Evolutionary conservation across 2,113 vertebrate genomes (phyloP).

Genomic region (Barbus barbus): DNA sequence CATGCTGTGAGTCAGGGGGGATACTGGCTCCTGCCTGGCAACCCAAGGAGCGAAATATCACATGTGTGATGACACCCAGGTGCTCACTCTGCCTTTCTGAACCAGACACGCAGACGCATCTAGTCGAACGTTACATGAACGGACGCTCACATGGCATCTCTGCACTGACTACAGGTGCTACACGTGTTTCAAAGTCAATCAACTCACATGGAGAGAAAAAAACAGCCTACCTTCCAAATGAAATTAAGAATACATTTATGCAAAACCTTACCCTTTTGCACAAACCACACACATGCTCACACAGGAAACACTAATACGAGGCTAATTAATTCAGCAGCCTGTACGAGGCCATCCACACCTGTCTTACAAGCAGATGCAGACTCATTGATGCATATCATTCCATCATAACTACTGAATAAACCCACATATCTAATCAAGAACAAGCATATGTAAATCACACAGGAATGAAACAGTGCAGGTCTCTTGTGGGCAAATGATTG

Average conservation of each 20-base stretch:
- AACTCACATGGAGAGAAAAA: neutral
- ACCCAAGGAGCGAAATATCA: slow-evolving; percentile 25
- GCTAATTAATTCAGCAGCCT: slow-evolving; percentile 39
- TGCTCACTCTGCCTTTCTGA: slow-evolving; percentile 20
- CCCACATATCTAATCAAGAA: neutral
- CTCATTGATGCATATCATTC: slow-evolving; percentile 25
- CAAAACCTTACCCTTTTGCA: neutral
- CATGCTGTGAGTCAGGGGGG: slow-evolving; percentile 32
- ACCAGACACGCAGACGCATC: neutral
- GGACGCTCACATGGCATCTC: neutral
- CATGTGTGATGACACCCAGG: slow-evolving; percentile 40
- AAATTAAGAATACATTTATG: slow-evolving; percentile 4
- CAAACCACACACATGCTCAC: slow-evolving; percentile 27
- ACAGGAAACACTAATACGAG: slow-evolving; percentile 25
- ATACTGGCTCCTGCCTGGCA: slow-evolving; percentile 38
- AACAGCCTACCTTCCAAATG: neutral
- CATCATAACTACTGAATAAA: slow-evolving; percentile 29
- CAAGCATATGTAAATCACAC: neutral
- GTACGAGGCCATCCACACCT: slow-evolving; percentile 28
- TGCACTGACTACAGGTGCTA: slow-evolving; percentile 9
- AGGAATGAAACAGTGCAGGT: neutral
- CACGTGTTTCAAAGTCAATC: slow-evolving; percentile 30
- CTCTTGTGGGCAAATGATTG: neutral
- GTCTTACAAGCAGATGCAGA: slow-evolving; percentile 23
- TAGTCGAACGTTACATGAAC: slow-evolving; percentile 7